Evolutionary conservation across 2,888 invertebrate genomes (phyloP).

Genomic region (Callyntrura sp.): DNA sequence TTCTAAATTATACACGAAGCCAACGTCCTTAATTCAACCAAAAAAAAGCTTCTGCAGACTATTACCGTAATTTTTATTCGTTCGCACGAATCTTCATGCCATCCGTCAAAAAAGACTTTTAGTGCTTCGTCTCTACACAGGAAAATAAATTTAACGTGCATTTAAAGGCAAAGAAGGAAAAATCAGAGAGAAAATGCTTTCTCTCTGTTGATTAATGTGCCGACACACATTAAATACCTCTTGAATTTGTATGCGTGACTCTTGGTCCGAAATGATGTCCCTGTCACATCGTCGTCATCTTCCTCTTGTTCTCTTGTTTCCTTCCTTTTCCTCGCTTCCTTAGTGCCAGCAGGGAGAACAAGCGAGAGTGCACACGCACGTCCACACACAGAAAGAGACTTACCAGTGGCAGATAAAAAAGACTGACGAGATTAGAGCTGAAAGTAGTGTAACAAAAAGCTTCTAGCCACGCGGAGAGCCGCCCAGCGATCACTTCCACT

Average conservation of each 20-base stretch:
- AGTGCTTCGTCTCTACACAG: background rate
- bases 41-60: background rate
- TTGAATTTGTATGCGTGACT: constrained; percentile 58
- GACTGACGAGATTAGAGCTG: background rate
- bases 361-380: too few species aligned
- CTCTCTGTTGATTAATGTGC: constrained; percentile 69
- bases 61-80: constrained; percentile 46
- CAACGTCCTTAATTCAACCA: too few species aligned
- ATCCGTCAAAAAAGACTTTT: background rate
- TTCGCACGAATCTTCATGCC: constrained; percentile 43
- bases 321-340: background rate
- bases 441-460: background rate
- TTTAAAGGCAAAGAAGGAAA: background rate
- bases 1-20: background rate
- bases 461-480: background rate
- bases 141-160: constrained; percentile 22
- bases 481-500: constrained; percentile 36
- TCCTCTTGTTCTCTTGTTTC: background rate
- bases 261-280: constrained; percentile 6
- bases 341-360: too few species aligned
- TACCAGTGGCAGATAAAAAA: too few species aligned
- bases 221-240: constrained; percentile 41
- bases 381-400: too few species aligned
- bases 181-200: constrained; percentile 52
- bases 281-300: constrained; percentile 15